phyloP scores from a whole-genome alignment of 2,888 invertebrate species.

The Andricus quercusramuli region DNA sequence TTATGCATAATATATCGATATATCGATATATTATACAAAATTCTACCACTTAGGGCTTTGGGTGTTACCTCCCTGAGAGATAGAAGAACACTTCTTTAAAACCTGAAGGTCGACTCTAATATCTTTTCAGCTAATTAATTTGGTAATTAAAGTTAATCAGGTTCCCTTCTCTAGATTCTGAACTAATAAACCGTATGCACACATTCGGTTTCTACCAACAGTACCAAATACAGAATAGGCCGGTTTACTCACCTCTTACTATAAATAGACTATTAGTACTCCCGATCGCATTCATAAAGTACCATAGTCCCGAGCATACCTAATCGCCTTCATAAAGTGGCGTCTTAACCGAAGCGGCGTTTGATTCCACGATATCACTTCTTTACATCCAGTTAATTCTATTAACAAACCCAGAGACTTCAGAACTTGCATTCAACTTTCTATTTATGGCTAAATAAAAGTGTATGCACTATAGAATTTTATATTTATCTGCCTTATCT shows the following conservation, averaged over 20 bases:
- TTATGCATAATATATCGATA: no score
- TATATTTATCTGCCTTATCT: background rate
- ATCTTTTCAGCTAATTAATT: background rate
- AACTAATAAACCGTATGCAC: background rate
- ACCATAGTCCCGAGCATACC: constrained; percentile 24
- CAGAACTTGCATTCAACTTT: background rate
- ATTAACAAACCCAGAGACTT: background rate
- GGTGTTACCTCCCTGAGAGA: no score
- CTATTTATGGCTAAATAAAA: background rate
- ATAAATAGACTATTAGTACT: constrained; percentile 40
- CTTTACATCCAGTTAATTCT: background rate
- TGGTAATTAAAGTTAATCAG: background rate
- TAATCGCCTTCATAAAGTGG: constrained; percentile 32
- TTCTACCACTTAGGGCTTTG: no score
- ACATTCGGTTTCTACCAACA: constrained; percentile 18
- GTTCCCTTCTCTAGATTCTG: background rate
- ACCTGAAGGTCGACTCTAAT: no score
- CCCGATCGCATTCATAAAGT: constrained; percentile 37
- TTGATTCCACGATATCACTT: constrained; percentile 35
- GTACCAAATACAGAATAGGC: constrained; percentile 28
- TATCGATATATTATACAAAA: no score
- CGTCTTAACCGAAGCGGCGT: background rate
- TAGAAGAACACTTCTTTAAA: no score
- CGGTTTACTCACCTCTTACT: constrained; percentile 38
- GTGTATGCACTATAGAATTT: background rate